Evolutionary conservation across 2,113 vertebrate genomes (phyloP), one percentile per base, ranked within the genome.

Genomic region (Prionailurus viverrinus): DNA sequence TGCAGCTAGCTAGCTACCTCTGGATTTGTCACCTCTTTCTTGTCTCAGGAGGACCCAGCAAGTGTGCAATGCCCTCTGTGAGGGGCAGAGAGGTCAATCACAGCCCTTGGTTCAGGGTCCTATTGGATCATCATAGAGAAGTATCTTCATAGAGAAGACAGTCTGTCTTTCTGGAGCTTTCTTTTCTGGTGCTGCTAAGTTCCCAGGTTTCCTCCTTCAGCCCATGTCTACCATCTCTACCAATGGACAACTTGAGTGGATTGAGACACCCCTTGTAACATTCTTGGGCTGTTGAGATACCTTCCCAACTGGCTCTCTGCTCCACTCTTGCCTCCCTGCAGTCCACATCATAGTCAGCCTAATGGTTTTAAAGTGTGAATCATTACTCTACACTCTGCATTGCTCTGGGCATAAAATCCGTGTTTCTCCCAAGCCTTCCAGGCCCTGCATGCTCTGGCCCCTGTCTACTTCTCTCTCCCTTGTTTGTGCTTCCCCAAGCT

Each of bases 321-420:
- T 51, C 27, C 8, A 10, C 19, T 55, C n/a, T 48, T 9, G 1
- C 18, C 79, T 36, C 48, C 23, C 5, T n/a, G 5, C 4, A 58
- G 25, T 25, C 58, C 36, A 79, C 2, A 7, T 16, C n/a, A 55
- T 6, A 36, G 33, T 19, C 53, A 68, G 21, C 1, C 5, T 68
- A 58, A 19, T 1, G 16, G 10, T 58, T 80, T 82, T 19, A 89
- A 71, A 51, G 31, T 4, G 9, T 48, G 25, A 66, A 55, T 93
- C 55, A 29, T 25, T 27, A 7, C 31, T 36, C 12, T 6, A 2
- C 18, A 27, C 5, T 4, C 18, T 11, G 0, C 0, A 0, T 61
- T 41, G 61, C 41, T 33, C 58, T 68, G 29, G 65, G 15, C 0
- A 4, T 55, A 48, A 76, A 82, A 78, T 48, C 7, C 11, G 1